phyloP scores from a whole-genome alignment of 2,113 vertebrate genomes.

The Anhinga anhinga region DNA sequence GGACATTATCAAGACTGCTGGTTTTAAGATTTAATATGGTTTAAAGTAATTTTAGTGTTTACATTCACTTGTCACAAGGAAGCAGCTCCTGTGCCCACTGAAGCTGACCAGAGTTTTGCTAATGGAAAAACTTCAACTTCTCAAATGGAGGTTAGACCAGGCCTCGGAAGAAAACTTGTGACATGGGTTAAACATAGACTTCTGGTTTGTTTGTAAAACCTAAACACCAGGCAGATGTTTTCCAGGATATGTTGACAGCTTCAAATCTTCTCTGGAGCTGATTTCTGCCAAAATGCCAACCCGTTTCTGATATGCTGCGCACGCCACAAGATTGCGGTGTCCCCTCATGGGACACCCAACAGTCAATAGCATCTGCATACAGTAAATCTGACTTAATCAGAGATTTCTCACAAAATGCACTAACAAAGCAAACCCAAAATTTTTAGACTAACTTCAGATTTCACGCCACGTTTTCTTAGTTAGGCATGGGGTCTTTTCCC shows the following conservation, averaged over 20 bases:
- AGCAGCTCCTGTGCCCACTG: neutral
- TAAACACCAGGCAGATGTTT: neutral
- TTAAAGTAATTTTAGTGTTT: neutral
- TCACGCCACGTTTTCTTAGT: neutral
- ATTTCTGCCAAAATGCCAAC: neutral
- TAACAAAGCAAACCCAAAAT: neutral
- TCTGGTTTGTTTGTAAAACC: neutral
- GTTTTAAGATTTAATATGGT: neutral
- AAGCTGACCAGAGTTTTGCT: neutral
- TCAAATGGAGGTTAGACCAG: neutral
- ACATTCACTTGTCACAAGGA: neutral
- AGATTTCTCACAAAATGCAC: neutral
- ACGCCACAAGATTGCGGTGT: rapidly evolving
- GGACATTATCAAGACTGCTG: neutral
- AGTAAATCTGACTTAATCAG: neutral
- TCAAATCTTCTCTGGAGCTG: neutral
- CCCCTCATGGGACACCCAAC: rapidly evolving
- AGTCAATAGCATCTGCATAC: neutral
- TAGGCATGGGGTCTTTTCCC: neutral
- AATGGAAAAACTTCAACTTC: neutral
- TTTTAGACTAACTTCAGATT: neutral
- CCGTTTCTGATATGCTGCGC: rapidly evolving
- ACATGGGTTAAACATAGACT: neutral
- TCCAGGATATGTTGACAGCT: neutral
- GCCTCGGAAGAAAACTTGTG: neutral